These are phyloP conservation scores for Callorhinus ursinus DNA, from an alignment of 2,113 vertebrate species.

Conservation along the genomic window DNA sequence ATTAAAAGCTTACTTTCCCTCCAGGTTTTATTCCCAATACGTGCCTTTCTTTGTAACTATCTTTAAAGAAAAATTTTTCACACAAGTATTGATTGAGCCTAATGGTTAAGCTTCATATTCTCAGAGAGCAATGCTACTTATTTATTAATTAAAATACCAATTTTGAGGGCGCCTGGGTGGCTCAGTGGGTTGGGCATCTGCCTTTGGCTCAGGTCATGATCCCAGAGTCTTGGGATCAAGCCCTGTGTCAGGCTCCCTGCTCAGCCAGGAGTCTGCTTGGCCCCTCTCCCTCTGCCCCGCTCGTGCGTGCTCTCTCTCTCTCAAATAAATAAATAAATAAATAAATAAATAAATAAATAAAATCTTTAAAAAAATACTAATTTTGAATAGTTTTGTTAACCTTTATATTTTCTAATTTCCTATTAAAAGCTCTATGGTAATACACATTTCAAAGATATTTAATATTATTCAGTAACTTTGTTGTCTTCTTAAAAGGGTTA, in stretches of 20 bases:
- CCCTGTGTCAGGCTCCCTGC: too few species aligned
- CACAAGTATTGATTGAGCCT: background rate
- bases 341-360: too few species aligned
- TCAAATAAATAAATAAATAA: too few species aligned
- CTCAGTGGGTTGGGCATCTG: too few species aligned
- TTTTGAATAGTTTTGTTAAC: background rate
- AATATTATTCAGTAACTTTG: background rate
- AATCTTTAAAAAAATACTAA: background rate
- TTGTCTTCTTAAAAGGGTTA: background rate
- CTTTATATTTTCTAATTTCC: slow-evolving; percentile 14
- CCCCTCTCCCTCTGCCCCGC: too few species aligned
- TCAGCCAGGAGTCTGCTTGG: too few species aligned
- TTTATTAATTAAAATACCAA: background rate
- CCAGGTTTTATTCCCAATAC: background rate
- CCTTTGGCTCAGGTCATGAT: too few species aligned
- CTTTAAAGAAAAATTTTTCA: slow-evolving; percentile 6
- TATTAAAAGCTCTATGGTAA: background rate
- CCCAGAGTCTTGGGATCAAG: too few species aligned
- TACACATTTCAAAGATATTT: background rate
- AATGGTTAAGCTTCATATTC: background rate
- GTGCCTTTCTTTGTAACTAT: background rate
- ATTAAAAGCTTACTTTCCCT: background rate
- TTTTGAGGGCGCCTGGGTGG: background rate
- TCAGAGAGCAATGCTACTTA: background rate
- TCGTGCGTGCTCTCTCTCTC: too few species aligned